Evolutionary conservation across 2,888 invertebrate genomes (phyloP).

Genomic region (Blastobasis adustella): DNA sequence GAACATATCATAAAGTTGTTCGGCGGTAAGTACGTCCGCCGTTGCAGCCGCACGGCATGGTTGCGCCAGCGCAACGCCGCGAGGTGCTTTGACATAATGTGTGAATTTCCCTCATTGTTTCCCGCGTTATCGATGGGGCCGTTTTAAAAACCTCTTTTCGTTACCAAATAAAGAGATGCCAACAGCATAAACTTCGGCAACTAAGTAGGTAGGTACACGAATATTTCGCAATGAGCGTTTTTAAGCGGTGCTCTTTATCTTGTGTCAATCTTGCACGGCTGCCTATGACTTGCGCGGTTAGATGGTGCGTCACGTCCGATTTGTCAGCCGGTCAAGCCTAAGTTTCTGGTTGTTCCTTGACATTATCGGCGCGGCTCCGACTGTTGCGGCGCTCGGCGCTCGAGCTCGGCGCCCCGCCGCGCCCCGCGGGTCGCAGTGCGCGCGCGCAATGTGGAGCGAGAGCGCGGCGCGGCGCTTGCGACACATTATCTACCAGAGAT

Average conservation of each 20-base stretch:
- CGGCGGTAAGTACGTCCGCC: background rate
- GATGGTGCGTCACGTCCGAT: slow-evolving; percentile 7
- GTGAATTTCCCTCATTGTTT: slow-evolving; percentile 35
- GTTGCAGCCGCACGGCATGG: background rate
- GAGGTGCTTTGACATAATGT: slow-evolving; percentile 26
- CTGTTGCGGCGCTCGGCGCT: background rate
- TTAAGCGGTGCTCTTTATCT: too few relatives aligned
- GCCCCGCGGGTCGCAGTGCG: background rate
- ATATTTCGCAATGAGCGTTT: too few relatives aligned
- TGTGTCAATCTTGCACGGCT: too few relatives aligned
- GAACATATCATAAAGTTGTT: too few relatives aligned
- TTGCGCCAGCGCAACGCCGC: background rate
- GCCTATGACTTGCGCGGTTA: slow-evolving; percentile 2
- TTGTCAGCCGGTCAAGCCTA: slow-evolving; percentile 1
- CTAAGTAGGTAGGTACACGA: too few relatives aligned
- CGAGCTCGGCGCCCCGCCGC: background rate
- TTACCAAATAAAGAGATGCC: background rate
- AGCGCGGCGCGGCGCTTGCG: slow-evolving; percentile 17
- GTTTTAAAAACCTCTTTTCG: slow-evolving; percentile 1
- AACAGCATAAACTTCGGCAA: background rate
- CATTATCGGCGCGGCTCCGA: slow-evolving; percentile 3
- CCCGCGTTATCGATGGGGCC: slow-evolving; percentile 8
- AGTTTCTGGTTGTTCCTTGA: slow-evolving; percentile 3
- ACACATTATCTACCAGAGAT: slow-evolving; percentile 33
- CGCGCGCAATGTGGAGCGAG: slow-evolving; percentile 9